phyloP scores from a whole-genome alignment of 2,888 invertebrate species.

The Emmelina monodactyla region DNA sequence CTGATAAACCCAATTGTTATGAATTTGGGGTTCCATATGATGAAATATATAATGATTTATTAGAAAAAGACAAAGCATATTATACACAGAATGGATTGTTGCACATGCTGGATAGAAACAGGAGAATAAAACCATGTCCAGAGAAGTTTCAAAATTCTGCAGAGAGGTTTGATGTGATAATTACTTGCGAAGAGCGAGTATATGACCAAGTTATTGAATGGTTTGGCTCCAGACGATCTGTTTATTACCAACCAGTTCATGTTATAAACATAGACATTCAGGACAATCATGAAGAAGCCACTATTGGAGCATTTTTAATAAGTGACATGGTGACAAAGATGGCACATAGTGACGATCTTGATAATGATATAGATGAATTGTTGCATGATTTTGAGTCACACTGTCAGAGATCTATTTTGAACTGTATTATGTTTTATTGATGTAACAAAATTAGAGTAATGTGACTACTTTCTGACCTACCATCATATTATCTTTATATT shows the following conservation, averaged over 20 bases:
- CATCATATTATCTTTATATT: too few relatives aligned
- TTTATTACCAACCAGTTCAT: conserved; percentile 89
- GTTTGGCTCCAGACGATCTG: conserved; percentile 82
- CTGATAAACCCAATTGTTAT: conserved; percentile 95
- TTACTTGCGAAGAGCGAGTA: conserved; percentile 97
- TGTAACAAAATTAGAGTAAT: too few relatives aligned
- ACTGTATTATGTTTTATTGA: conserved; percentile 95
- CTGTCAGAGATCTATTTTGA: conserved; percentile 85
- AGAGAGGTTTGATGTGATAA: conserved; percentile 93
- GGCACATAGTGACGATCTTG: conserved; percentile 89
- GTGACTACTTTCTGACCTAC: too few relatives aligned
- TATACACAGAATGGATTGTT: conserved; percentile 98
- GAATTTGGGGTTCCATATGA: conserved; percentile 97
- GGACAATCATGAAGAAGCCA: conserved; percentile 99
- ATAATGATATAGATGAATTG: conserved; percentile 97
- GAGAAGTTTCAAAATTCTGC: conserved; percentile 91
- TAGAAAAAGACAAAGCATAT: conserved; percentile 88
- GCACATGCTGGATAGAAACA: conserved; percentile 97
- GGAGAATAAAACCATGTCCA: conserved; percentile 92
- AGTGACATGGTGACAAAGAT: conserved; percentile 94
- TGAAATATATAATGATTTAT: conserved; percentile 92
- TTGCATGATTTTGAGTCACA: conserved; percentile 93
- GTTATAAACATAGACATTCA: conserved; percentile 98
- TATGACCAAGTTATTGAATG: conserved; percentile 98
- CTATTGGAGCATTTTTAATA: conserved; percentile 97